Percentiles rank a stretch among this genome's conserved stretches.
Evolutionary conservation across 2,113 vertebrate genomes (phyloP).

Genomic region (Albula glossodonta): DNA sequence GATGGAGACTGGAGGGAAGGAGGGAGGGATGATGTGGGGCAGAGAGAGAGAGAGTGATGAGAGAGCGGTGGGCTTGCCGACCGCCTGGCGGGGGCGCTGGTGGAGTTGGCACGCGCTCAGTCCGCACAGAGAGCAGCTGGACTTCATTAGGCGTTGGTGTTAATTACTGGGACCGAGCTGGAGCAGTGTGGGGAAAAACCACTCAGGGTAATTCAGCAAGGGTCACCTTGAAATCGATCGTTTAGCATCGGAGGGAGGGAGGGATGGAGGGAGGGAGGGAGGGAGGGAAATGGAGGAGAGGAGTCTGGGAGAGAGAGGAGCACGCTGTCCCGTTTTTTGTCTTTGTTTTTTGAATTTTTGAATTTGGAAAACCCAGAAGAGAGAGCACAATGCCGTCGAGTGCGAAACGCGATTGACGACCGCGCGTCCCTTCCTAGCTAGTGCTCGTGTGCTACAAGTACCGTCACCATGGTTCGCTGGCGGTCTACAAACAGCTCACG

Average conservation of each 20-base stretch:
- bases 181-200: slow-evolving; percentile 73
- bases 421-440: too few species aligned
- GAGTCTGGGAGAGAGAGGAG: slow-evolving; percentile 36
- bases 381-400: too few species aligned
- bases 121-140: slow-evolving; percentile 88
- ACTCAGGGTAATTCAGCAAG: slow-evolving; percentile 71
- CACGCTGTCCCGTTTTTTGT: slow-evolving; percentile 22
- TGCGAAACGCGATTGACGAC: not conserved
- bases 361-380: too few species aligned
- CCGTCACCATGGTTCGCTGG: not conserved
- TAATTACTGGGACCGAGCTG: slow-evolving; percentile 91
- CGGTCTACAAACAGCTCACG: too few species aligned
- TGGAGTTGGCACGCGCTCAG: slow-evolving; percentile 80
- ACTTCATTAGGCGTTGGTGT: slow-evolving; percentile 96
- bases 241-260: slow-evolving; percentile 46
- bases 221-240: slow-evolving; percentile 85
- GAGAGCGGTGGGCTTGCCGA: slow-evolving; percentile 40
- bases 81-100: slow-evolving; percentile 52
- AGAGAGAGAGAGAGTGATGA: slow-evolving; percentile 36
- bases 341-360: not conserved
- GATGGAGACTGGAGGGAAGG: slow-evolving; percentile 29
- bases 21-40: not conserved
- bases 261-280: not conserved
- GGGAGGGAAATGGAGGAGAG: not conserved
- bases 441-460: not conserved